Base-by-base conservation (phyloP, 2,888 invertebrate species). In the Rhingia campestris region DNA sequence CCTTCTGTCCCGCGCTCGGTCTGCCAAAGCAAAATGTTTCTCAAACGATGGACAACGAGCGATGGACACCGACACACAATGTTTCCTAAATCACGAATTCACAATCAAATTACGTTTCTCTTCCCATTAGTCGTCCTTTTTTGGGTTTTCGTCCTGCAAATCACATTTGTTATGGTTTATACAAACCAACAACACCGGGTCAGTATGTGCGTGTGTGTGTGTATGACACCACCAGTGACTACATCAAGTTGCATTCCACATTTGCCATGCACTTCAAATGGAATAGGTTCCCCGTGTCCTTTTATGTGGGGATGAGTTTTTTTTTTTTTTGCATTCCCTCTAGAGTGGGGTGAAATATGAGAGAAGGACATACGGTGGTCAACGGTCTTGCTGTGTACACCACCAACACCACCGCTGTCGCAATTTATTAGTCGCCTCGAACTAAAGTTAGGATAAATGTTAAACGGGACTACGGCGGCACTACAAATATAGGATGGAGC, bases 41-140 rank as follows among this genome's bases (percentile, higher is more conserved):
- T 35, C 37, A 7, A 30, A 41, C 58, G 47, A n/a, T 35, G 47
- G 10, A 30, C 67, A 51, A 75, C 80, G 58, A 64, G 14, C 41
- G 41, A 59, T 53, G 69, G 61, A 67, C 58, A 67, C 58, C 22
- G 66, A 41, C 35, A 53, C 61, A 81, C 37, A 63, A 74, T 80
- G 85, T 85, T 85, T 85, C 85, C 85, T 85, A 85, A 85, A 85
- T 85, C 85, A 85, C 85, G 85, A 85, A 85, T 85, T 85, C 85
- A 85, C 81, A 85, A 85, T 85, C 85, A 85, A 85, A 85, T 85
- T 85, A 85, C 75, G 85, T 85, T 85, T 81, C 84, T 64, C 80
- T 70, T 12, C 51, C 80, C 74, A 84, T 84, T 84, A 80, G 80
- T 84, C 41, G 84, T 80, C 66, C 61, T 70, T 72, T 64, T 80